Conservation (phyloP, 2,888 invertebrate species). For the Epistrophe grossulariae region DNA sequence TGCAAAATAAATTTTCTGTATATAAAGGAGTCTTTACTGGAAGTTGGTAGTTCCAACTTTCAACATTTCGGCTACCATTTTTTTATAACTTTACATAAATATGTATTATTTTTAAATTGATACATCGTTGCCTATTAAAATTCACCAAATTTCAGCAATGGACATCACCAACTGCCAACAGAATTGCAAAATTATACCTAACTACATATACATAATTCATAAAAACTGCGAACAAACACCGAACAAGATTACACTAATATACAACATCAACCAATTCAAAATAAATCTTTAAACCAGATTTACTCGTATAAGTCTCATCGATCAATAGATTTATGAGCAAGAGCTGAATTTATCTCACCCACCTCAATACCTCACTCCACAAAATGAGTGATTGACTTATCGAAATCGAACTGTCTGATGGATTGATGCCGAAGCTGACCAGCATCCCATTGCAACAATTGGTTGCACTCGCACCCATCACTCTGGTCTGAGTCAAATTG, state of each 20-base stretch:
- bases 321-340: conserved; percentile 63
- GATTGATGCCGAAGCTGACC: conserved; percentile 50
- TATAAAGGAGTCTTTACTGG: too few relatives aligned
- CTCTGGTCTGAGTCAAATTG: conserved; percentile 58
- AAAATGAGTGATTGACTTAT: conserved; percentile 65
- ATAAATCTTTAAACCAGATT: conserved; percentile 57
- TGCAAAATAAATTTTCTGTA: too few relatives aligned
- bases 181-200: neutral
- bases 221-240: neutral
- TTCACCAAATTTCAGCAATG: neutral
- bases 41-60: too few relatives aligned
- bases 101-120: too few relatives aligned
- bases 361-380: conserved; percentile 22
- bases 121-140: too few relatives aligned
- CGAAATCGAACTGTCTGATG: conserved; percentile 61
- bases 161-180: neutral
- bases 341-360: conserved; percentile 52
- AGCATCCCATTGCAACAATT: conserved; percentile 70
- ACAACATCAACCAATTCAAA: conserved; percentile 17
- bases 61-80: too few relatives aligned
- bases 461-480: conserved; percentile 70
- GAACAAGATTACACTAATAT: neutral
- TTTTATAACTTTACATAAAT: too few relatives aligned
- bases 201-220: neutral
- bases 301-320: conserved; percentile 17